These are phyloP conservation scores for Polyommatus iphigenia DNA, from an alignment of 2,888 invertebrate genomes.

Conservation along the genomic window DNA sequence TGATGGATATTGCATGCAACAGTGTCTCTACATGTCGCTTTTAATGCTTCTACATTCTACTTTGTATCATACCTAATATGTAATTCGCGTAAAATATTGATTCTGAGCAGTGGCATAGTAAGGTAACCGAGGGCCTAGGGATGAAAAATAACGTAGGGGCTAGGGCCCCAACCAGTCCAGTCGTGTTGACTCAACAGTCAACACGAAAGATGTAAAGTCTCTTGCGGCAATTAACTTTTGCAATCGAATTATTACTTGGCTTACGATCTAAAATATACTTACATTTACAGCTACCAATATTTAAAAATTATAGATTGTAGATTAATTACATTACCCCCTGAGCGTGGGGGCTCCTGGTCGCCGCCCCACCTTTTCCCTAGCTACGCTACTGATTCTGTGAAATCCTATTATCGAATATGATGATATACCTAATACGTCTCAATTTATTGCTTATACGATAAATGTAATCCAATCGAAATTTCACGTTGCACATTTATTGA, in stretches of 20 bases:
- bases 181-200: too few species aligned
- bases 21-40: neutral
- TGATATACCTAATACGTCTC: neutral
- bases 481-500: slow-evolving; percentile 13
- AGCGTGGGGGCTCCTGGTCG: too few species aligned
- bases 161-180: too few species aligned
- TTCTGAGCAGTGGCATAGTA: neutral
- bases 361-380: neutral
- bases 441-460: slow-evolving; percentile 22
- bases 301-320: too few species aligned
- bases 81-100: neutral
- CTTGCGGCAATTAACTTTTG: too few species aligned
- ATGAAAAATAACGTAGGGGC: too few species aligned
- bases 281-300: too few species aligned
- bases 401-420: neutral
- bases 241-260: too few species aligned
- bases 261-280: too few species aligned
- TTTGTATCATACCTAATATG: neutral
- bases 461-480: slow-evolving; percentile 17
- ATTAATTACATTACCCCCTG: too few species aligned
- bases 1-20: neutral
- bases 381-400: neutral
- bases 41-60: neutral
- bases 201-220: too few species aligned
- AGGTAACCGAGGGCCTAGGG: too few species aligned